These are phyloP conservation scores for Drosophila testacea DNA, from an alignment of 2,888 invertebrate species.

Conservation along the genomic window DNA sequence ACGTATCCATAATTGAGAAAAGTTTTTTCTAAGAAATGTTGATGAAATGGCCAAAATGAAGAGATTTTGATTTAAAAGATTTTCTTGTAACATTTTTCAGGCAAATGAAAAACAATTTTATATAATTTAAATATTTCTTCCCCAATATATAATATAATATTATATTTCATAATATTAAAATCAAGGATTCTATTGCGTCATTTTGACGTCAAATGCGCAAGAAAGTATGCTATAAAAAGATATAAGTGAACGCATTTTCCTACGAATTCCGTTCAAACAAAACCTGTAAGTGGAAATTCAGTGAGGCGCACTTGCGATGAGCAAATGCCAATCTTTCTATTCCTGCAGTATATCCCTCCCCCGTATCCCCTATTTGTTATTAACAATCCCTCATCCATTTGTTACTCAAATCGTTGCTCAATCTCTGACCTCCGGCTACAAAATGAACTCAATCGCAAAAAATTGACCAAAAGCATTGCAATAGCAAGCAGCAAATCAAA, in stretches of 20 bases:
- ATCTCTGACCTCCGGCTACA: slow-evolving; percentile 47
- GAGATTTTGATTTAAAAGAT: no score
- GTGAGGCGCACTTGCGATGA: slow-evolving; percentile 52
- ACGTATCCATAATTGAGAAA: no score
- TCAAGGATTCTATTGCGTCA: not conserved
- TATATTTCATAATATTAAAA: not conserved
- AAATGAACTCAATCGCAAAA: slow-evolving; percentile 55
- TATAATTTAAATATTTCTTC: no score
- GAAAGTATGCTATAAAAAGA: slow-evolving; percentile 7
- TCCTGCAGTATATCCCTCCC: no score
- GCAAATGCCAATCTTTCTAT: slow-evolving; percentile 23
- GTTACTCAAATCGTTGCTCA: slow-evolving; percentile 36
- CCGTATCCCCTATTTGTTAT: not conserved
- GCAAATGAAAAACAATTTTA: no score
- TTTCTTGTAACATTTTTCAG: not conserved
- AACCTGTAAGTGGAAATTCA: slow-evolving; percentile 44
- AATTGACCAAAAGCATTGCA: slow-evolving; percentile 44
- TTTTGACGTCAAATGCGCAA: slow-evolving; percentile 1
- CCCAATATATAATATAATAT: not conserved
- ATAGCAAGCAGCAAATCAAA: slow-evolving; percentile 46
- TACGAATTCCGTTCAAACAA: slow-evolving; percentile 12
- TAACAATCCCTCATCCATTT: slow-evolving; percentile 4
- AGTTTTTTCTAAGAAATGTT: no score
- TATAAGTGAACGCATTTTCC: not conserved
- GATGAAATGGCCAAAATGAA: no score